Percentiles rank a stretch among this genome's conserved stretches.
These are phyloP conservation scores for Timema cristinae DNA, from an alignment of 2,888 invertebrate species.

Conservation along the genomic window DNA sequence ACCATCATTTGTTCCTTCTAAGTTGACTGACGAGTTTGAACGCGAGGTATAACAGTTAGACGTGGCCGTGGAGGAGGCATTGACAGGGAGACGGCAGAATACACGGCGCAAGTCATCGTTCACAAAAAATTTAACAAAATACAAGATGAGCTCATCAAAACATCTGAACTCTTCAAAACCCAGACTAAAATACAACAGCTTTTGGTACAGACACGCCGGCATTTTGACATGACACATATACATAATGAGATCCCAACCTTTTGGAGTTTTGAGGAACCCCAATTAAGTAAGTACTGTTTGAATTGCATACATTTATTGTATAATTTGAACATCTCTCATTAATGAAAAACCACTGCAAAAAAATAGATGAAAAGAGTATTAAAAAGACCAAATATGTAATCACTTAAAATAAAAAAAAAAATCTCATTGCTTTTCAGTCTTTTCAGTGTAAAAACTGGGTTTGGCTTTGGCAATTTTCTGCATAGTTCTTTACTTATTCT, in stretches of 20 bases:
- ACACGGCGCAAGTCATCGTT: conserved; percentile 67
- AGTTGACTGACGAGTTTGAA: conserved; percentile 74
- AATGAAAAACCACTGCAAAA: too few species aligned
- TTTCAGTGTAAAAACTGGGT: too few species aligned
- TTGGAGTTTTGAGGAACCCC: neutral
- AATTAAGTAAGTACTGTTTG: too few species aligned
- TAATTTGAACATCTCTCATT: too few species aligned
- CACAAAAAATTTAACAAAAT: conserved; percentile 75
- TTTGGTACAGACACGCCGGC: conserved; percentile 60
- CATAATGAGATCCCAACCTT: neutral
- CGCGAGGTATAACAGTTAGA: conserved; percentile 79
- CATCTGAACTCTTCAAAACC: conserved; percentile 87
- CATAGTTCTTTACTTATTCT: too few species aligned
- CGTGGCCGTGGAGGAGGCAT: conserved; percentile 84
- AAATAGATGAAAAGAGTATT: too few species aligned
- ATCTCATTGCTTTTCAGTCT: too few species aligned
- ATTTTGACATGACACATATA: too few species aligned
- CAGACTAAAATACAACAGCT: conserved; percentile 75
- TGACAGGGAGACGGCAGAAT: conserved; percentile 81
- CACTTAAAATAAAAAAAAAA: too few species aligned
- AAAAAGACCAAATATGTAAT: too few species aligned
- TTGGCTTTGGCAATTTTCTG: too few species aligned
- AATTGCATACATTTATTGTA: too few species aligned
- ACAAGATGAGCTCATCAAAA: conserved; percentile 71
- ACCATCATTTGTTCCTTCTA: conserved; percentile 38